Evolutionary conservation across 2,888 invertebrate genomes (phyloP), one percentile per base, ranked within the genome.

Genomic region (Gastrophysa polygoni): DNA sequence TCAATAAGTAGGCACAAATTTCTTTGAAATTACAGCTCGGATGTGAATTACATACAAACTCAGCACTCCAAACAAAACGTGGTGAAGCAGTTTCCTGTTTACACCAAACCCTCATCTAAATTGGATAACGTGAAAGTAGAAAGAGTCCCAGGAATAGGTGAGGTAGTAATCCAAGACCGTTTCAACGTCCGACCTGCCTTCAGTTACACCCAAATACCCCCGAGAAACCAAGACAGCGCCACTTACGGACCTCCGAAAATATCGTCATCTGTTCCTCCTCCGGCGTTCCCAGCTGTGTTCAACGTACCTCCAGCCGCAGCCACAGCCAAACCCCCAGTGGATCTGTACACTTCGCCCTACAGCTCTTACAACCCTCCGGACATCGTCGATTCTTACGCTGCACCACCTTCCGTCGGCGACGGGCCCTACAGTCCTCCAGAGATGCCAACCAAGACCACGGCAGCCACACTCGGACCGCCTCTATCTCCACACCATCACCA

Each of bases 121-220:
- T n/a, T 61, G 18, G 64, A 67, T 18, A 50, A 64, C 17, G 49
- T 46, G 6, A 52, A 64, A 29, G 60, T 61, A 1, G 75, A 74
- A 56, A 60, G 65, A 56, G 64, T 77, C 17, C 79, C 80, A 11
- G 77, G 73, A 21, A 74, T 75, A 57, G 81, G 80, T 17, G 81
- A 80, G 70, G 79, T 81, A n/a, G n/a, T n/a, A 8, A 67, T 72
- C 54, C 78, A 81, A 70, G 80, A 82, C 56, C 69, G 82, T 38
- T 82, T 79, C 60, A 78, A 81, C 64, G 79, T 80, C 1, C 71
- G 75, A 55, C 82, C 82, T 2, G 78, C 78, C 65, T 81, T 81
- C 63, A 74, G 75, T 21, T 80, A 79, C 56, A 67, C 61, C 29
- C 64, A 70, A 48, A 61, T 47, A 28, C 59, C 54, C 46, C 61